Evolutionary conservation across 2,113 vertebrate genomes (phyloP), one percentile per base, ranked within the genome.

Genomic region (Columbina picui): DNA sequence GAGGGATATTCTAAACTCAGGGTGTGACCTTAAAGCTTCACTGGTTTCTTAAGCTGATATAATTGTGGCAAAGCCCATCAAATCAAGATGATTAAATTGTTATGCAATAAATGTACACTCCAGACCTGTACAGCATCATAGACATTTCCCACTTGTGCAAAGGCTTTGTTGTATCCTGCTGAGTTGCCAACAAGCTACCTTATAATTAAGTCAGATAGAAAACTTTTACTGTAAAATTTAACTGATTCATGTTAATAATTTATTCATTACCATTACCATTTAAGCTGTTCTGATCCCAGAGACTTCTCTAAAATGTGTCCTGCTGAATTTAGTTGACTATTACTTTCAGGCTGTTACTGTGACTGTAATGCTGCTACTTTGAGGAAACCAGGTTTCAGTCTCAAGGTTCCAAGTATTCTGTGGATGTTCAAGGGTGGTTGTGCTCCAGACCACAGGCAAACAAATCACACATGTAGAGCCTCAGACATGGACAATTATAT

Each of bases 31-130:
- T 83, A 84, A 77, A 85, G 43, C 50, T 80, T 81, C 38, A 77
- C 2, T 57, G 19, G 6, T 83, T 83, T 82, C 77, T 91, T 87
- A 83, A 94, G 9, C 36, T 64, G 52, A 69, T 87, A 30, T 38
- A 91, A 80, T 53, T 89, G 74, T 76, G 59, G 52, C 68, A 78
- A 96, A 92, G 52, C 39, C 26, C 34, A 90, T 64, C 7, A n/a
- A 74, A 74, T 53, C 41, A 71, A 92, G 70, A 50, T 65, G 56
- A 80, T 82, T 87, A 95, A 92, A 83, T 61, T 57, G 26, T 93
- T 89, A 49, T 57, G 43, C 76, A 95, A 87, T 55, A 83, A 65
- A 63, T 60, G 53, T 4, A 38, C 6, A 19, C n/a, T 88, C 34
- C 22, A 85, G 36, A 68, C 17, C 8, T 89, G 89, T 67, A 27